Conservation (phyloP, 1,140 invertebrate species). For the Pentalonia nigronervosa region DNA sequence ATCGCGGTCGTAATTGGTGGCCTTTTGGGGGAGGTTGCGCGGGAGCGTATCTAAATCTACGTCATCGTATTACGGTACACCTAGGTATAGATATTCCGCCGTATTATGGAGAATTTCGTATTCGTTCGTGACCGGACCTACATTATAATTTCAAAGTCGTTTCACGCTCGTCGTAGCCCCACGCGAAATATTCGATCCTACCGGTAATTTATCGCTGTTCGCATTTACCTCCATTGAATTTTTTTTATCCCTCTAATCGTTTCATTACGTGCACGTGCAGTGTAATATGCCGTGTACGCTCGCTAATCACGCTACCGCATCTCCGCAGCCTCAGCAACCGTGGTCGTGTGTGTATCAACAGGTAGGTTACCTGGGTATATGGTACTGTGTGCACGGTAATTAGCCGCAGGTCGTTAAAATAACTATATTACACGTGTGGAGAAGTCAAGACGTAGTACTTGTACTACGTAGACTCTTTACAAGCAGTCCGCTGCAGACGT, state of each 20-base stretch:
- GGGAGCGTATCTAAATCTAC: background rate
- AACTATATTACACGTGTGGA: background rate
- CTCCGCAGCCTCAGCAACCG: background rate
- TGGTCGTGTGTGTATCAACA: background rate
- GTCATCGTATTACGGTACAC: too few relatives aligned
- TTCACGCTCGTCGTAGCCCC: background rate
- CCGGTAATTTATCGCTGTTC: conserved; percentile 6
- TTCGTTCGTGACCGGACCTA: conserved; percentile 1
- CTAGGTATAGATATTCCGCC: too few relatives aligned
- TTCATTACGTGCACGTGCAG: conserved; percentile 22
- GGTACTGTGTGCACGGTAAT: background rate
- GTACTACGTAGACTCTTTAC: background rate
- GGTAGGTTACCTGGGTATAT: background rate
- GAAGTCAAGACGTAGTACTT: background rate
- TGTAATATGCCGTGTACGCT: background rate
- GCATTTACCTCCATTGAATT: background rate
- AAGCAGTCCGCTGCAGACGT: too few relatives aligned
- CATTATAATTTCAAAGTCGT: background rate
- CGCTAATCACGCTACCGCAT: conserved; percentile 31
- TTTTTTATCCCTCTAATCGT: background rate
- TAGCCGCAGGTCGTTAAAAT: conserved; percentile 26
- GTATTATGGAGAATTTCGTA: background rate
- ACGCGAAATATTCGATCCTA: background rate
- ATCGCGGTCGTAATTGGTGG: background rate
- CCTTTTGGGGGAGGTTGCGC: background rate